phyloP scores from a whole-genome alignment of 2,888 invertebrate species.

The Geophilus truncorum region DNA sequence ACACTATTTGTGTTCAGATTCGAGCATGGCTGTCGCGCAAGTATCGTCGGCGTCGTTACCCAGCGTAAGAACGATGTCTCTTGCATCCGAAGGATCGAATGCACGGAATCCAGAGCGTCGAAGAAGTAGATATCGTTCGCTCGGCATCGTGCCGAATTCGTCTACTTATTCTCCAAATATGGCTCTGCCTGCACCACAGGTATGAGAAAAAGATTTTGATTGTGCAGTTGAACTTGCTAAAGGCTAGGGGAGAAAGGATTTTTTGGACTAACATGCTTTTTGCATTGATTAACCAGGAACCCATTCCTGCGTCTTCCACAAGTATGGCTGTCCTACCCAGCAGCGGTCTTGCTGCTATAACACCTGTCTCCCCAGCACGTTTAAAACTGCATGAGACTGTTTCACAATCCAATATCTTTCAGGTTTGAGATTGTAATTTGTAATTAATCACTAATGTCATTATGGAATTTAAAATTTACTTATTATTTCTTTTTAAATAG shows the following conservation, averaged over 20 bases:
- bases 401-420: background rate
- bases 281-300: background rate
- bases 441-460: background rate
- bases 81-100: background rate
- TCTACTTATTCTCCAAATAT: background rate
- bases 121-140: background rate
- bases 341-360: background rate
- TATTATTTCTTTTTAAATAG: background rate
- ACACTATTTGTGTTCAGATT: background rate
- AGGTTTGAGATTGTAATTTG: background rate
- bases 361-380: background rate
- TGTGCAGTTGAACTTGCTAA: no score
- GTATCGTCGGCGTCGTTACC: background rate
- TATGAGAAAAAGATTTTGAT: no score
- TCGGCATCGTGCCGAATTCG: background rate
- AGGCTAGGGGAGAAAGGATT: no score
- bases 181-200: conserved; percentile 18
- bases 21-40: background rate
- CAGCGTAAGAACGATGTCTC: background rate
- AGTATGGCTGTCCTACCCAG: conserved; percentile 29
- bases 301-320: background rate
- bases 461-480: background rate
- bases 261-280: background rate
- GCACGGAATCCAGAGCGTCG: background rate
- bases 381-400: conserved; percentile 8